Evolutionary conservation across 2,797 vertebrate species (phyloP).

Genomic region (Alectoris magna): DNA sequence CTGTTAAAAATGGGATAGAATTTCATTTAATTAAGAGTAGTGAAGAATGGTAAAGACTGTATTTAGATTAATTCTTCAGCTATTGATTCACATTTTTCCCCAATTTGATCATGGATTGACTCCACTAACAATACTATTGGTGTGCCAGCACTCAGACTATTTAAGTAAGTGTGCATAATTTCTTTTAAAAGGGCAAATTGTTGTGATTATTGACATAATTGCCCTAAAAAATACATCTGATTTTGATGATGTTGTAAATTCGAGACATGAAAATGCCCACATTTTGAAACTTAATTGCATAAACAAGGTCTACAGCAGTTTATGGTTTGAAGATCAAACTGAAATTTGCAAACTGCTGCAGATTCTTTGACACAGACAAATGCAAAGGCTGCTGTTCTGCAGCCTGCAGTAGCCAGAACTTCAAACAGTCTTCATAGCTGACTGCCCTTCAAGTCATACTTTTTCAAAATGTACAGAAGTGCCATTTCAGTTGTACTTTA

Average conservation of each 20-base stretch:
- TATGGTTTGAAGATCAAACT: not conserved
- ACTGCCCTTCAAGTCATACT: not conserved
- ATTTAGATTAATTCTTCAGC: slow-evolving; percentile 14
- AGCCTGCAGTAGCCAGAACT: not conserved
- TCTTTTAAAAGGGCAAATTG: not conserved
- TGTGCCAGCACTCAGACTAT: not conserved
- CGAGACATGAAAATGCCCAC: not conserved
- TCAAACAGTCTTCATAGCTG: not conserved
- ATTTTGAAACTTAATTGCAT: not conserved
- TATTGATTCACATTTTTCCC: not conserved
- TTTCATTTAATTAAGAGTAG: not conserved
- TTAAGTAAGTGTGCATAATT: not conserved
- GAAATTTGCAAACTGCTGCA: not conserved
- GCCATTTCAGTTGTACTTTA: slow-evolving; percentile 12
- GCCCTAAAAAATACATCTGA: not conserved
- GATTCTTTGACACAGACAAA: not conserved
- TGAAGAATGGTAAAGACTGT: not conserved
- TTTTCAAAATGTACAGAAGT: not conserved
- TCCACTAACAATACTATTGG: not conserved
- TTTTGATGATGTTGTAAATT: slow-evolving; percentile 7
- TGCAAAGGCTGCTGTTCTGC: not conserved
- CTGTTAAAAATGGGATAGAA: not conserved
- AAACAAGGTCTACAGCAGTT: not conserved
- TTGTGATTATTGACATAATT: not conserved
- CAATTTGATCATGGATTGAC: not conserved